phyloP scores from a whole-genome alignment of 2,113 vertebrate species.

The Psittacara wagleri region DNA sequence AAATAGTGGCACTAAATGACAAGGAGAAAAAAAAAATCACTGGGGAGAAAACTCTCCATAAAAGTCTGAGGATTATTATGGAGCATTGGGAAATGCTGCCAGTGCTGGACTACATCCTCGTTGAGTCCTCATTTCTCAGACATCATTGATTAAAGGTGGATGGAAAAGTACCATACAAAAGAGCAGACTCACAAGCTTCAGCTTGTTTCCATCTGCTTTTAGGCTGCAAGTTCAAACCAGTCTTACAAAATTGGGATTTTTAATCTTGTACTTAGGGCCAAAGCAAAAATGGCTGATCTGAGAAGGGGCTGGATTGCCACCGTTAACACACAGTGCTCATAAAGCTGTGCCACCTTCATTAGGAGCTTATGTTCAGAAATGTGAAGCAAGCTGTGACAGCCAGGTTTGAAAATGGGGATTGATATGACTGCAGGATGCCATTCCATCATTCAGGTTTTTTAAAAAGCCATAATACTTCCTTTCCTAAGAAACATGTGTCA shows the following conservation, averaged over 20 bases:
- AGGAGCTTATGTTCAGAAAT: background rate
- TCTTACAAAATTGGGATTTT: background rate
- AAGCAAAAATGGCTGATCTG: background rate
- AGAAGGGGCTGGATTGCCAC: background rate
- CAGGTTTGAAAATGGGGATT: background rate
- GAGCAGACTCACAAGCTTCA: background rate
- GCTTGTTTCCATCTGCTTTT: background rate
- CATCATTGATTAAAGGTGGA: slow-evolving; percentile 23
- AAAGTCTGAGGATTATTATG: slow-evolving; percentile 26
- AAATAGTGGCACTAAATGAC: slow-evolving; percentile 64
- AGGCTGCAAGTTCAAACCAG: background rate
- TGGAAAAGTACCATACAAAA: slow-evolving; percentile 26
- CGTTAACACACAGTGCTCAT: rapidly evolving
- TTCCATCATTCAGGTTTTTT: background rate
- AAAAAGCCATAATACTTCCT: background rate
- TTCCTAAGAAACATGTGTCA: background rate
- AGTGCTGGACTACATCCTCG: background rate
- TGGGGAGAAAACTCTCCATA: slow-evolving; percentile 50
- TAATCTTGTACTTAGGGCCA: background rate
- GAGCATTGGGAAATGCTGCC: slow-evolving; percentile 15
- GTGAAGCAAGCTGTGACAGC: background rate
- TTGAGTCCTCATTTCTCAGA: slow-evolving; percentile 8
- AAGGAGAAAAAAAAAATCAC: slow-evolving; percentile 41
- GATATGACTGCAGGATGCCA: background rate
- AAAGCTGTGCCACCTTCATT: background rate